Base-by-base conservation (phyloP, 2,113 vertebrate genomes). In the Nothocercus julius region DNA sequence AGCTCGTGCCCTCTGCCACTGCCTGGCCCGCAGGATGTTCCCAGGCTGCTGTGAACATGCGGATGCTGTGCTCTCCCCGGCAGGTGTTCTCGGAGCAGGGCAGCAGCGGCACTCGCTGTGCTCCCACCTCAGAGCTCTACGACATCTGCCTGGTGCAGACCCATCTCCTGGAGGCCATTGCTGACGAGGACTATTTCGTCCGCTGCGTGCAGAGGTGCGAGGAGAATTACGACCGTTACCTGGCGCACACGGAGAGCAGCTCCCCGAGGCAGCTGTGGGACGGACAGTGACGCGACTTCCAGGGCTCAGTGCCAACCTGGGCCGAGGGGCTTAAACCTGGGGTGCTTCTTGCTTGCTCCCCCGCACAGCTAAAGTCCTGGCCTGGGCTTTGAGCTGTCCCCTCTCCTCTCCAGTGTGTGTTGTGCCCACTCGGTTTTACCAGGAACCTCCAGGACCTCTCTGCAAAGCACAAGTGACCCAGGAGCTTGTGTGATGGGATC, bases 81-180 rank as follows among this genome's bases (percentile, higher is more conserved):
- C 92, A 99, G 99, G 98, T 99, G 24, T 99, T 99, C 93, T 66
- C 72, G 2, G 97, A 96, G 36, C 95, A 1, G 14, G 97, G 68
- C 59, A 94, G 97, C 40, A 25, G 85, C 9, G 95, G 96, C 70
- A 96, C 97, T 24, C 97, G 97, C 32, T 89, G 49, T 0, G 97
- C 93, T 22, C 98, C 96, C 87, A 98, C 97, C 32, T 98, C 98
- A 0, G 98, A 99, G 95, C 97, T 99, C 28, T 98, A 98, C 4
- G 94, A 98, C 42, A 2, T 99, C 80, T 97, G 98, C 42, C 95
- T 99, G 90, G 97, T 99, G 82, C 99, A 98, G 97, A 99, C 97
- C 0, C 91, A 99, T 94, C 98, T 99, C 67, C 98, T 99, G 66
- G 96, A 94, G 74, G 99, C 99, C 93, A 99, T 99, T 36, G 95